phyloP scores from a whole-genome alignment of 2,797 vertebrate species.

The Sphenopsis melanotis region DNA sequence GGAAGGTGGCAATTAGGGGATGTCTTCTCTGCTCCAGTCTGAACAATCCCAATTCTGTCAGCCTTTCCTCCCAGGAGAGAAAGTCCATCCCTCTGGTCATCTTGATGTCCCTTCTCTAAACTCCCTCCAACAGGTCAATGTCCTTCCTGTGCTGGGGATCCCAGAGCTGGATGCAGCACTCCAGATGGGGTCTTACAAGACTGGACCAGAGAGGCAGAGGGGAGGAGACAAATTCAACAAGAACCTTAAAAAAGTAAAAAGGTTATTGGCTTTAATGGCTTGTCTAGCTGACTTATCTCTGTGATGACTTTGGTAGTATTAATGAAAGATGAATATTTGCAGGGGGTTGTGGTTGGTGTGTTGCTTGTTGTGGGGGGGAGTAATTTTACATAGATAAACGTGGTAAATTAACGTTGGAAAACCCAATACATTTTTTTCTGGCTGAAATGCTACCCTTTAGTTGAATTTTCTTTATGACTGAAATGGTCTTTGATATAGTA shows the following conservation, averaged over 20 bases:
- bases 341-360: not conserved
- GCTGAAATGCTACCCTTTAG: not conserved
- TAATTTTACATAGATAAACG: not conserved
- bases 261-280: not conserved
- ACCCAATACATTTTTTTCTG: not conserved
- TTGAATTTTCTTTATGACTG: not conserved
- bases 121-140: not conserved
- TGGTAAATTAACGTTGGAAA: not conserved
- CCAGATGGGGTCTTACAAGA: not conserved
- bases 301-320: not conserved
- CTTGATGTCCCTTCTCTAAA: not conserved
- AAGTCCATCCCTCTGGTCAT: not conserved
- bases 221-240: not conserved
- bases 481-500: not conserved
- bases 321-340: not conserved
- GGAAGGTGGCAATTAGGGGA: fast-evolving
- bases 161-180: not conserved
- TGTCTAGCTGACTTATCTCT: not conserved
- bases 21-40: not conserved
- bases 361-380: not conserved
- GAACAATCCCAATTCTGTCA: not conserved
- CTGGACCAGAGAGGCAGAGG: not conserved
- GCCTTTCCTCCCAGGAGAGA: not conserved
- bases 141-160: not conserved
- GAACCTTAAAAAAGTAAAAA: not conserved